Evolutionary conservation across 2,888 invertebrate genomes (phyloP).

Genomic region (Bugulina stolonifera): DNA sequence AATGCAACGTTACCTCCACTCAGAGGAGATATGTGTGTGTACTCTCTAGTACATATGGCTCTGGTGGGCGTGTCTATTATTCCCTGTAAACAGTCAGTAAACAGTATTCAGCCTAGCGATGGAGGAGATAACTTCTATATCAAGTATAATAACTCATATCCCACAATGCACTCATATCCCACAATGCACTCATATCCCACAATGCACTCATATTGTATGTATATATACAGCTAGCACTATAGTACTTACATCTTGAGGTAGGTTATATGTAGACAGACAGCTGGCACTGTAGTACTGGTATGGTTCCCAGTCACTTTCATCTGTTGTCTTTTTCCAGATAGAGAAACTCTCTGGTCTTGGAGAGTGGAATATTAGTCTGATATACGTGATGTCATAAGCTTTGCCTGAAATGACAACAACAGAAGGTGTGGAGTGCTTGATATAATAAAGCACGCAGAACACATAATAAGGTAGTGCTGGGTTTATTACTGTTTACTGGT

Average conservation of each 20-base stretch:
- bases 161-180: too few species aligned
- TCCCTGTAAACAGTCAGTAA: not conserved
- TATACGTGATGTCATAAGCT: conserved; percentile 93
- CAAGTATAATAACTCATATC: too few species aligned
- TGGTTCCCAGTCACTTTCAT: conserved; percentile 62
- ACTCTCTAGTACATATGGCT: conserved; percentile 95
- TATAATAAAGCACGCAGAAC: too few species aligned
- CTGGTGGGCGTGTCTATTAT: conserved; percentile 63
- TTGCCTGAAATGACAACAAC: too few species aligned
- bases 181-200: too few species aligned
- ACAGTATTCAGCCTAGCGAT: not conserved
- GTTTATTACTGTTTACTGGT: too few species aligned
- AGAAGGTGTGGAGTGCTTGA: too few species aligned
- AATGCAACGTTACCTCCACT: conserved; percentile 91
- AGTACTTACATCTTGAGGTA: conserved; percentile 57
- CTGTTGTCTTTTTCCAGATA: conserved; percentile 72
- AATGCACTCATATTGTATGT: too few species aligned
- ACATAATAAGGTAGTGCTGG: conserved; percentile 13
- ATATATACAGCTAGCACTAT: too few species aligned
- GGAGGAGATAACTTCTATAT: too few species aligned
- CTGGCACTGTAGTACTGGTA: conserved; percentile 68
- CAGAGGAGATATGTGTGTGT: conserved; percentile 92
- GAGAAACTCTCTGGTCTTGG: conserved; percentile 96
- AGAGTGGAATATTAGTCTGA: conserved; percentile 85
- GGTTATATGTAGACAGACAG: conserved; percentile 82